Conservation (phyloP, 1,140 invertebrate species). For the Hermetia illucens region DNA sequence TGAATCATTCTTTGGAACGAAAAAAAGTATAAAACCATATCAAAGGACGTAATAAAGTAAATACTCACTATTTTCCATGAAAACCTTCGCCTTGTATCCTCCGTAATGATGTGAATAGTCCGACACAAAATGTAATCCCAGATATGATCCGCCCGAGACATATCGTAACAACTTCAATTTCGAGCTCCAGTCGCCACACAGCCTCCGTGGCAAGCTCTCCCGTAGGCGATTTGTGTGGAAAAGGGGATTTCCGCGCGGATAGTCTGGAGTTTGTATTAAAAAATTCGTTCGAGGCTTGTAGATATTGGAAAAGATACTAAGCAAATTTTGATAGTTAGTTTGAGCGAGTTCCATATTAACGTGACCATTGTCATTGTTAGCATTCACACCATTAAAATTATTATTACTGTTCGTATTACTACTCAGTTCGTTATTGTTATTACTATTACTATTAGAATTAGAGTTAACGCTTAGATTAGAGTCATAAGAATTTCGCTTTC, state of each 20-base stretch:
- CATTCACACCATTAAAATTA: conserved; percentile 5
- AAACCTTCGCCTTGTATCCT: conserved; percentile 51
- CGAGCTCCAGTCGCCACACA: conserved; percentile 60
- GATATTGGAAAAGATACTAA: conserved; percentile 10
- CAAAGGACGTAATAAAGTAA: not conserved
- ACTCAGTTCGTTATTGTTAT: conserved; percentile 1
- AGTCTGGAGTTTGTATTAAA: conserved; percentile 24
- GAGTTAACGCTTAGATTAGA: conserved; percentile 7
- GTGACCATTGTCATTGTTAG: conserved; percentile 9
- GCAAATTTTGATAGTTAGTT: conserved; percentile 10
- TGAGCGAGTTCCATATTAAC: conserved; percentile 10
- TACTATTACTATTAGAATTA: conserved; percentile 1
- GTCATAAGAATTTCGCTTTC: conserved; percentile 11
- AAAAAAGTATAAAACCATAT: not conserved
- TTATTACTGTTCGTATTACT: conserved; percentile 1
- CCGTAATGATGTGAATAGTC: conserved; percentile 57
- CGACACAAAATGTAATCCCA: conserved; percentile 48
- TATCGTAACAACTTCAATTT: conserved; percentile 55
- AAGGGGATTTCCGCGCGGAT: conserved; percentile 13
- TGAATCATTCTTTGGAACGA: not conserved
- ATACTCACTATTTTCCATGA: conserved; percentile 50
- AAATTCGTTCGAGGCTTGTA: conserved; percentile 17
- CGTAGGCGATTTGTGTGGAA: conserved; percentile 4
- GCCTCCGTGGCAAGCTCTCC: conserved; percentile 26
- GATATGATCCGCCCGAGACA: conserved; percentile 34